Evolutionary conservation across 2,113 vertebrate genomes (phyloP).

Genomic region (Gambusia holbrooki): DNA sequence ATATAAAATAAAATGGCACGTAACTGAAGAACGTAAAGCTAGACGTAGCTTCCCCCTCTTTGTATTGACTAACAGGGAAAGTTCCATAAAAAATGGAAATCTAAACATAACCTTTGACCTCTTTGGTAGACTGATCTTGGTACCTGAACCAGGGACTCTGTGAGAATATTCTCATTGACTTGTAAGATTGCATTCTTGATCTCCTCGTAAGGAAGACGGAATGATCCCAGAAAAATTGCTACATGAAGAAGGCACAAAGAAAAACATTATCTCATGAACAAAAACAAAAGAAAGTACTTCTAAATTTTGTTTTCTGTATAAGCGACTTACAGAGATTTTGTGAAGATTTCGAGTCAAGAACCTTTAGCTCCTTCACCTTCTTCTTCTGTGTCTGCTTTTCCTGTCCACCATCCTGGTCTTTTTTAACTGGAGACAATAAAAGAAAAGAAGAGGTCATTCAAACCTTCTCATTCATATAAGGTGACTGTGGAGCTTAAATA

Average conservation of each 20-base stretch:
- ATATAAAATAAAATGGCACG: too few relatives aligned
- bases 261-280: not conserved
- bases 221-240: conserved; percentile 90
- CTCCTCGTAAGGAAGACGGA: conserved; percentile 86
- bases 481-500: not conserved
- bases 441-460: not conserved
- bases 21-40: too few relatives aligned
- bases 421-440: conserved; percentile 77
- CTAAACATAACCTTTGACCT: not conserved
- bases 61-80: too few relatives aligned
- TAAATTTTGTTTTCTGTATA: not conserved
- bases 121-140: not conserved
- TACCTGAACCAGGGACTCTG: conserved; percentile 86
- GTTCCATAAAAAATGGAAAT: too few relatives aligned
- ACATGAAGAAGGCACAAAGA: conserved; percentile 23
- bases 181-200: conserved; percentile 86
- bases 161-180: conserved; percentile 85
- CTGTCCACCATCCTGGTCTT: conserved; percentile 81
- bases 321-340: conserved; percentile 87
- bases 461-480: not conserved
- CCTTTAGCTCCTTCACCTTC: conserved; percentile 89
- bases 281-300: not conserved
- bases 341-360: conserved; percentile 83
- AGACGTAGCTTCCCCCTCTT: too few relatives aligned
- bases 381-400: conserved; percentile 86